Conservation (phyloP, 2,113 vertebrate genomes). For the Herpetotheres cachinnans region DNA sequence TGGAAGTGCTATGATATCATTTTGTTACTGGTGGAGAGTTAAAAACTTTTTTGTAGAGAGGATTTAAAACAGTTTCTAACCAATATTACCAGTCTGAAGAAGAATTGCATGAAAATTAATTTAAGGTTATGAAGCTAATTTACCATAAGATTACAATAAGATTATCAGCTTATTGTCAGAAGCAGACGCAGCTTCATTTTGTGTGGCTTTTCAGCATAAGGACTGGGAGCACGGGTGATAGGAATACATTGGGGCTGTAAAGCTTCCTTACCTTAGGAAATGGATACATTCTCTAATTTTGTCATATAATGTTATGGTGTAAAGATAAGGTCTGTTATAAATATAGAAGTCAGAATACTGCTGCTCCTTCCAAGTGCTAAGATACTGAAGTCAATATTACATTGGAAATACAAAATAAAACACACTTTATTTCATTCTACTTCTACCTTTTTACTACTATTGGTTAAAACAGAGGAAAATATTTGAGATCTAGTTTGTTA, state of each 20-base stretch:
- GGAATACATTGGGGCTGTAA: neutral
- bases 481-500: neutral
- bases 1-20: neutral
- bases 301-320: neutral
- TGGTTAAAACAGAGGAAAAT: neutral
- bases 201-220: neutral
- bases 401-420: neutral
- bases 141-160: too few species aligned
- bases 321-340: neutral
- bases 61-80: neutral
- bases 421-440: neutral
- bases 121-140: neutral
- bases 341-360: neutral
- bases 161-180: neutral
- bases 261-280: neutral
- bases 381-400: neutral
- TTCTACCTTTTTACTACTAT: neutral
- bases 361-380: neutral
- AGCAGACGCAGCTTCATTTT: neutral
- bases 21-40: neutral
- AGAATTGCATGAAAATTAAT: neutral
- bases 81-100: neutral
- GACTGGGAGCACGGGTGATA: neutral
- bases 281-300: neutral
- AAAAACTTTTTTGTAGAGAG: neutral